Evolutionary conservation across 2,888 invertebrate species (phyloP).

Genomic region (Nysson spinosus): DNA sequence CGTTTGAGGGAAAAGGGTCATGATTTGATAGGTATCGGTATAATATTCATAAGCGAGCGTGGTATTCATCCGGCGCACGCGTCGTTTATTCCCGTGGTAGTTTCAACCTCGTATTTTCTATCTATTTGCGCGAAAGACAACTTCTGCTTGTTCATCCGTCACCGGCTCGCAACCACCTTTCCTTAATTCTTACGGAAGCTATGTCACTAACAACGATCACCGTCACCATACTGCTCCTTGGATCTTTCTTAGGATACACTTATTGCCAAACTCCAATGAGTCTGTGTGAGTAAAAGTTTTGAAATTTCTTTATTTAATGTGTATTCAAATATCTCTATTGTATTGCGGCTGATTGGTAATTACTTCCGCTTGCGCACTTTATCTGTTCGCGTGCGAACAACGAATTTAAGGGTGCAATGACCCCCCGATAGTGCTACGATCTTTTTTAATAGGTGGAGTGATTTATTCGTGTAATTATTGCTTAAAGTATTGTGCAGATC

Average conservation of each 20-base stretch:
- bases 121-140: constrained; percentile 45
- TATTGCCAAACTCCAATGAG: constrained; percentile 60
- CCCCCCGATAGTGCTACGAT: too few relatives aligned
- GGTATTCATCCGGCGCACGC: constrained; percentile 59
- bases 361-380: not conserved
- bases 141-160: constrained; percentile 46
- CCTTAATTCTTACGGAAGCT: too few relatives aligned
- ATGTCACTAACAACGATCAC: constrained; percentile 45
- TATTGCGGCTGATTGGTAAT: too few relatives aligned
- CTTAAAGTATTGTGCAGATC: too few relatives aligned
- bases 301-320: not conserved
- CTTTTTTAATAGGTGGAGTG: too few relatives aligned
- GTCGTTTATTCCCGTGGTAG: constrained; percentile 47
- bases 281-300: constrained; percentile 58
- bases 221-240: constrained; percentile 24
- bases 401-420: not conserved
- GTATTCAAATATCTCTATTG: not conserved
- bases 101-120: constrained; percentile 20
- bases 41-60: constrained; percentile 68
- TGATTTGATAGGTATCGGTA: constrained; percentile 67
- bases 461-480: too few relatives aligned
- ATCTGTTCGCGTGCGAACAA: not conserved
- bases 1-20: constrained; percentile 53
- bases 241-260: constrained; percentile 34
- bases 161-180: constrained; percentile 41